Percentiles rank a stretch among this genome's conserved stretches.
phyloP scores from a whole-genome alignment of 2,888 invertebrate species.

The Harpagoxenus sublaevis region DNA sequence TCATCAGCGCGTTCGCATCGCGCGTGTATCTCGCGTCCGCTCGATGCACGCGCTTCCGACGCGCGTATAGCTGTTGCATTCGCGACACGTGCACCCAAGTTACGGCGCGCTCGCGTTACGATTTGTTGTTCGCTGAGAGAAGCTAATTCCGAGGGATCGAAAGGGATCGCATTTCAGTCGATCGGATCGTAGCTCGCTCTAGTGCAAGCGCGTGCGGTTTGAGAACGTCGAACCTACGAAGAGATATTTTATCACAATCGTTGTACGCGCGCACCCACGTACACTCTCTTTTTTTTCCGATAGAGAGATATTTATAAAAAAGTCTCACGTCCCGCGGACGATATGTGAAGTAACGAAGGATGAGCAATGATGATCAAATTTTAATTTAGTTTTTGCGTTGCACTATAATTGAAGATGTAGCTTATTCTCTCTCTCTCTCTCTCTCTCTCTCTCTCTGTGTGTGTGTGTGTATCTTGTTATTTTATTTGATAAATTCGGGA shows the following conservation, averaged over 20 bases:
- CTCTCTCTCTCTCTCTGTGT: no score
- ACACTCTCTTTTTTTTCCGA: not conserved
- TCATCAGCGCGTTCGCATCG: slow-evolving; percentile 42
- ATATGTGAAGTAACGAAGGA: not conserved
- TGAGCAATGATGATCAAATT: not conserved
- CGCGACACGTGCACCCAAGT: slow-evolving; percentile 46
- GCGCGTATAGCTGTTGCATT: not conserved
- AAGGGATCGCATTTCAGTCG: slow-evolving; percentile 63
- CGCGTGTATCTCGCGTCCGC: not conserved
- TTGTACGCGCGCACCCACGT: not conserved
- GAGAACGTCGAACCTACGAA: not conserved
- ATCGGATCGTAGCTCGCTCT: not conserved
- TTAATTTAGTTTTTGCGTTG: not conserved
- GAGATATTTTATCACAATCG: slow-evolving; percentile 16
- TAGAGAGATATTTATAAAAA: slow-evolving; percentile 21
- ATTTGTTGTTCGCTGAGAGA: slow-evolving; percentile 1
- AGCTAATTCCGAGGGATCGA: slow-evolving; percentile 28
- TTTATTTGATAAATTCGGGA: not conserved
- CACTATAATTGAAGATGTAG: not conserved
- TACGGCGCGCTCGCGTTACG: not conserved
- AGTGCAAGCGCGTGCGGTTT: slow-evolving; percentile 49
- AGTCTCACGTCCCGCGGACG: not conserved
- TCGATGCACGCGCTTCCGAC: slow-evolving; percentile 29
- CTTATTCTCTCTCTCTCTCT: no score
- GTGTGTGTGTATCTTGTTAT: not conserved